Conservation (phyloP, 2,797 vertebrate species). For the Ctenosaura bakeri region DNA sequence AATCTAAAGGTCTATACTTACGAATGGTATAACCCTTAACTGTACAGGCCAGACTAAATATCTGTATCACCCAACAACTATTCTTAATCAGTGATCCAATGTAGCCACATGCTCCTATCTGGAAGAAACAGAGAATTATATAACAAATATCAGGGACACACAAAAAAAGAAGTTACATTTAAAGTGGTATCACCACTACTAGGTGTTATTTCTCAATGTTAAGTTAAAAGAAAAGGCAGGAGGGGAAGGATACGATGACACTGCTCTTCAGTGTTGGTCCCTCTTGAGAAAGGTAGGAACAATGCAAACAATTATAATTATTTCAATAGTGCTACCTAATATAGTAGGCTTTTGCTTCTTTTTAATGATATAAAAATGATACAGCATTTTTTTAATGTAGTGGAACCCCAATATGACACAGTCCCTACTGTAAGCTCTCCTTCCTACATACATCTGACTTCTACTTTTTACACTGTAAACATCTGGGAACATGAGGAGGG, state of each 20-base stretch:
- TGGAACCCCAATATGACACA: not conserved
- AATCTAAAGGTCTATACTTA: slow-evolving; percentile 77
- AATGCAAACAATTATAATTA: not conserved
- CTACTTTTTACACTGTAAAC: not conserved
- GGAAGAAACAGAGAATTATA: slow-evolving; percentile 60
- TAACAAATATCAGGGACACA: not conserved
- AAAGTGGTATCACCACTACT: not conserved
- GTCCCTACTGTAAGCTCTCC: not conserved
- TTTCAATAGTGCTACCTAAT: not conserved
- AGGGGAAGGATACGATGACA: not conserved
- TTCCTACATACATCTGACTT: not conserved
- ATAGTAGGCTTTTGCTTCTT: not conserved
- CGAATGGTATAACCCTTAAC: slow-evolving; percentile 91
- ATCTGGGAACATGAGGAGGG: not conserved
- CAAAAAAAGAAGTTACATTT: not conserved
- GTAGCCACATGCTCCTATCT: slow-evolving; percentile 98
- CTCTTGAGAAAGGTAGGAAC: not conserved
- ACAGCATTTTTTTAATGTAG: not conserved
- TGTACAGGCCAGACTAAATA: slow-evolving; percentile 95
- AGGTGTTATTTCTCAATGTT: not conserved
- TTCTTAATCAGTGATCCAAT: slow-evolving; percentile 86
- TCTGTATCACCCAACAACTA: slow-evolving; percentile 94
- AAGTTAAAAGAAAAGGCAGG: not conserved
- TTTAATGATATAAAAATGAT: not conserved
- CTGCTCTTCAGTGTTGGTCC: not conserved